Evolutionary conservation across 2,797 vertebrate species (phyloP).

Genomic region (Coilia nasus): DNA sequence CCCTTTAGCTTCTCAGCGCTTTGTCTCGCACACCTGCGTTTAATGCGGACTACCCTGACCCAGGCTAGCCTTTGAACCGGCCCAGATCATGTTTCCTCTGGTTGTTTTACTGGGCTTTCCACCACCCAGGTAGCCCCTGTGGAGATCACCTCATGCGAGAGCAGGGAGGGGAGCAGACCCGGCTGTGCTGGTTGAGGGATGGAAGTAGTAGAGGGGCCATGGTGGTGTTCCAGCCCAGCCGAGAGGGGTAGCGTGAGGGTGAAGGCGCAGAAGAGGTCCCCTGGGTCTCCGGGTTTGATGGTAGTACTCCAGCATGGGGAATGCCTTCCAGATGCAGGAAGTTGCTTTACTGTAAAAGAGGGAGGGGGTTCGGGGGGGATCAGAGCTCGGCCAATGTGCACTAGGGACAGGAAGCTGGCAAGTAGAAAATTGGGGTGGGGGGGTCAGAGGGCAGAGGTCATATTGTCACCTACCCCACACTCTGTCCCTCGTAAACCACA

Average conservation of each 20-base stretch:
- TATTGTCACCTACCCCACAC: constrained; percentile 36
- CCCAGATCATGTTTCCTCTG: constrained; percentile 52
- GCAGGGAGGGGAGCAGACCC: background rate
- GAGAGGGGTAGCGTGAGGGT: constrained; percentile 25
- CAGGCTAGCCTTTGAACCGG: constrained; percentile 43
- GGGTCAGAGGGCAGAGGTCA: constrained; percentile 34
- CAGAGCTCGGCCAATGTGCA: constrained; percentile 37
- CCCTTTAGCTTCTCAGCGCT: constrained; percentile 26
- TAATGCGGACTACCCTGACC: constrained; percentile 55
- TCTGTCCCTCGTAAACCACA: constrained; percentile 42
- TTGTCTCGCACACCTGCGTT: constrained; percentile 50
- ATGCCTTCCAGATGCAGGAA: constrained; percentile 59
- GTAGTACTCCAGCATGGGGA: constrained; percentile 38
- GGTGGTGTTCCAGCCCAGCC: background rate
- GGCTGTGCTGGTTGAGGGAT: background rate
- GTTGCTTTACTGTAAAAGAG: constrained; percentile 39
- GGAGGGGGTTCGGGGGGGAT: background rate
- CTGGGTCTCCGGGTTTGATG: constrained; percentile 31
- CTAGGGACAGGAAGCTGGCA: constrained; percentile 32
- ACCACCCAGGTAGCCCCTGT: constrained; percentile 28
- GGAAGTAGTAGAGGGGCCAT: background rate
- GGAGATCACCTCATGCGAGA: background rate
- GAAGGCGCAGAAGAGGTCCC: constrained; percentile 13
- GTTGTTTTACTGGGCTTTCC: constrained; percentile 44
- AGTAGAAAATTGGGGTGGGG: background rate